These are phyloP conservation scores for Solen grandis DNA, from an alignment of 1,140 invertebrate species.

Conservation along the genomic window DNA sequence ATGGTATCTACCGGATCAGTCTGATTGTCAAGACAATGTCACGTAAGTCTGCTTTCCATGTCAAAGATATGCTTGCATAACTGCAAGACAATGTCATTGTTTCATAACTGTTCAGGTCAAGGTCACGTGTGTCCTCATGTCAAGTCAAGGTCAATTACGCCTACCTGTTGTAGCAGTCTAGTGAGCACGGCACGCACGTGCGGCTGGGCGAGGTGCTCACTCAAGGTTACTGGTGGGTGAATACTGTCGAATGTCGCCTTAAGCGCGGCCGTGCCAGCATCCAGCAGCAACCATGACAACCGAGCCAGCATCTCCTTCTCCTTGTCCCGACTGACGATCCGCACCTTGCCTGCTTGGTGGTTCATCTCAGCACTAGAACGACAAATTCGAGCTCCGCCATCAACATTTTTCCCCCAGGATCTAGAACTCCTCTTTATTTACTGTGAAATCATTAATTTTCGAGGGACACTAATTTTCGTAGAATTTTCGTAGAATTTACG, in stretches of 20 bases:
- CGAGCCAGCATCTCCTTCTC: slow-evolving; percentile 71
- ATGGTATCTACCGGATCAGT: too few species aligned
- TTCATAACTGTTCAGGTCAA: too few species aligned
- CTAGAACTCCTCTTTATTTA: too few species aligned
- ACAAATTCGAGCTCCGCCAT: too few species aligned
- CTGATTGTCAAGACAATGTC: too few species aligned
- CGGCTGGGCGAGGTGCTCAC: slow-evolving; percentile 67
- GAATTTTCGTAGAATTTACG: neutral
- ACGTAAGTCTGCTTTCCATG: too few species aligned
- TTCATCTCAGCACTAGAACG: slow-evolving; percentile 65
- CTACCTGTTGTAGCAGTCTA: slow-evolving; percentile 60
- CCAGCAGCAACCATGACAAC: slow-evolving; percentile 72
- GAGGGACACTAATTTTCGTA: neutral
- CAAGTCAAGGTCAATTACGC: too few species aligned
- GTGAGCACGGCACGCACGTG: slow-evolving; percentile 66
- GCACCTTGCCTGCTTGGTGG: slow-evolving; percentile 57
- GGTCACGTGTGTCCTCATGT: too few species aligned
- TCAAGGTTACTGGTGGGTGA: slow-evolving; percentile 69
- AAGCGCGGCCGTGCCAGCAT: slow-evolving; percentile 68
- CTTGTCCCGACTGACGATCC: slow-evolving; percentile 61
- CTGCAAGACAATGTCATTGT: too few species aligned
- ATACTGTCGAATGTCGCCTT: slow-evolving; percentile 70
- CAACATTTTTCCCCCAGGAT: too few species aligned
- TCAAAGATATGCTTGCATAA: too few species aligned
- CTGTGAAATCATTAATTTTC: too few species aligned